Conservation (phyloP, 2,797 vertebrate species). For the Phoeniculus purpureus region DNA sequence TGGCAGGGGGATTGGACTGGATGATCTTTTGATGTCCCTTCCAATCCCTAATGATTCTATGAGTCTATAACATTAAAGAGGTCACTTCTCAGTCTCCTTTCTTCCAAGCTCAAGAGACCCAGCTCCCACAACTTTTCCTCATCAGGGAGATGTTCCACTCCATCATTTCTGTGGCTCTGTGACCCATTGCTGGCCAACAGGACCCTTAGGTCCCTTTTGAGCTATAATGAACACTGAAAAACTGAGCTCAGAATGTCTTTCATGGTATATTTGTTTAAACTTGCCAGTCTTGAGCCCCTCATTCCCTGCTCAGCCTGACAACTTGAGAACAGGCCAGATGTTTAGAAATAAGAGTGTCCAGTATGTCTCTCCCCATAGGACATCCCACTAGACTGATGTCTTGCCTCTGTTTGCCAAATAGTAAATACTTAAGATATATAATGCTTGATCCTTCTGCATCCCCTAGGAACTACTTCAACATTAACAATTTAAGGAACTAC, state of each 20-base stretch:
- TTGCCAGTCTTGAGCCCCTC: background rate
- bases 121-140: too few species aligned
- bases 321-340: background rate
- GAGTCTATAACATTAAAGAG: too few species aligned
- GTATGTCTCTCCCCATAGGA: background rate
- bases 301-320: background rate
- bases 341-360: background rate
- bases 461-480: slow-evolving; percentile 15
- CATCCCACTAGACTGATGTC: background rate
- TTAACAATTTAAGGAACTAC: slow-evolving; percentile 20
- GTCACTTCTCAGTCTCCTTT: too few species aligned
- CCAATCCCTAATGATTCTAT: too few species aligned
- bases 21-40: too few species aligned
- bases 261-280: slow-evolving; percentile 1
- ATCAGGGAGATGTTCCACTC: too few species aligned
- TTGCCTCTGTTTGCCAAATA: slow-evolving; percentile 36
- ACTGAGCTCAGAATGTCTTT: background rate
- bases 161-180: too few species aligned
- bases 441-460: background rate
- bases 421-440: slow-evolving; percentile 3
- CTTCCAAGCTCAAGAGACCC: too few species aligned
- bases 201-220: background rate
- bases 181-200: too few species aligned
- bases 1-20: too few species aligned
- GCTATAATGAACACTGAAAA: background rate